Percentiles rank a stretch among this genome's conserved stretches.
Evolutionary conservation across 92 coral and sea anemone species (phyloP).

Genomic region (Parazoanthus swiftii): DNA sequence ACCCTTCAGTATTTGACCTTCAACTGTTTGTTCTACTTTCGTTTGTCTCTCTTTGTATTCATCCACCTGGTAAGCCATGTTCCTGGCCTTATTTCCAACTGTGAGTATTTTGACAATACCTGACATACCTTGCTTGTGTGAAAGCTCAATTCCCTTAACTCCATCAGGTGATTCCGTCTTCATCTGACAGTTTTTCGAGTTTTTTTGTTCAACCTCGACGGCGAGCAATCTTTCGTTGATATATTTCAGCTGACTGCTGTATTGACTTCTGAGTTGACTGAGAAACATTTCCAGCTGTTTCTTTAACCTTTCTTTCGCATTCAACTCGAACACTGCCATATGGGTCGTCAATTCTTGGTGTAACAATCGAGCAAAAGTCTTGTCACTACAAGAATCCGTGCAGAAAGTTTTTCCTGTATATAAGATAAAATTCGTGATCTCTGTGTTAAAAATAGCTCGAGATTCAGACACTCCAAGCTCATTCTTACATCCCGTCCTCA

Average conservation of each 20-base stretch:
- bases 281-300: no score
- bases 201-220: not conserved
- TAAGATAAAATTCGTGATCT: not conserved
- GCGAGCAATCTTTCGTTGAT: not conserved
- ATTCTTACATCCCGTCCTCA: no score
- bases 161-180: not conserved
- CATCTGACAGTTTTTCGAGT: not conserved
- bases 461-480: no score
- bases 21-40: not conserved
- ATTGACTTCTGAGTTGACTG: not conserved
- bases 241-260: not conserved
- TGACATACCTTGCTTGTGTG: no score
- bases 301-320: not conserved
- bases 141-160: no score
- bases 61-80: not conserved
- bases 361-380: no score
- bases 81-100: not conserved
- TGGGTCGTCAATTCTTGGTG: not conserved
- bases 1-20: not conserved
- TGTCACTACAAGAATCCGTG: not conserved
- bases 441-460: not conserved
- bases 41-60: not conserved
- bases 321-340: not conserved
- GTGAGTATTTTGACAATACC: no score
- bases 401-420: not conserved